These are phyloP conservation scores for Scaptomyza pallida DNA, from an alignment of 1,140 invertebrate species.

Conservation along the genomic window DNA sequence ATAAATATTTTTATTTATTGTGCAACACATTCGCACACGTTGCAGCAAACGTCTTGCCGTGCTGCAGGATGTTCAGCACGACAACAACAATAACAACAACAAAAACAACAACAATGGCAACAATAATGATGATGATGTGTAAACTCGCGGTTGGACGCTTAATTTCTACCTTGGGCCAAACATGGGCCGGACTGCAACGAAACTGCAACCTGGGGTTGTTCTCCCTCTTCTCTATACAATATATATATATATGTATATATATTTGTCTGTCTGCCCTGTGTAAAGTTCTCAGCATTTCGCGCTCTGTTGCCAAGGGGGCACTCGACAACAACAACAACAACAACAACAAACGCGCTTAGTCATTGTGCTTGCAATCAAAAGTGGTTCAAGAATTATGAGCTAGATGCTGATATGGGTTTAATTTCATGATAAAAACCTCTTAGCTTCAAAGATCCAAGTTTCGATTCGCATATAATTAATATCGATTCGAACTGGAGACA, in stretches of 20 bases:
- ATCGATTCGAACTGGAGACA: neutral
- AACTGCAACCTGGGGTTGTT: neutral
- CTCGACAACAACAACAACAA: neutral
- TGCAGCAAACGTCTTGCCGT: constrained; percentile 34
- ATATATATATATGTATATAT: constrained; percentile 11
- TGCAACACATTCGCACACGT: constrained; percentile 81
- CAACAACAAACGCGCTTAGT: constrained; percentile 11
- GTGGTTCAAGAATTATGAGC: constrained; percentile 29
- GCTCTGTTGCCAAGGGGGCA: constrained; percentile 49
- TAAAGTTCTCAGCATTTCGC: constrained; percentile 14
- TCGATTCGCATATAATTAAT: neutral
- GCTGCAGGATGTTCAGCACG: constrained; percentile 66
- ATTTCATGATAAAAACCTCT: neutral
- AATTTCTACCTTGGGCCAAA: constrained; percentile 75
- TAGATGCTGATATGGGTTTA: neutral
- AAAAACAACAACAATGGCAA: constrained; percentile 45
- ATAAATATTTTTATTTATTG: constrained; percentile 83
- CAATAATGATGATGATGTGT: constrained; percentile 82
- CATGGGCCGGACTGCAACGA: constrained; percentile 26
- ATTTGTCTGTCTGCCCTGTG: constrained; percentile 1
- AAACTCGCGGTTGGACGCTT: constrained; percentile 81
- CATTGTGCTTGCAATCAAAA: constrained; percentile 35
- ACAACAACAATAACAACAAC: constrained; percentile 41
- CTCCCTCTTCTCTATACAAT: constrained; percentile 3
- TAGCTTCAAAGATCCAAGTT: neutral